Percentiles rank a stretch among this genome's conserved stretches.
Evolutionary conservation across 2,888 invertebrate species (phyloP).

Genomic region (Drymonia ruficornis): DNA sequence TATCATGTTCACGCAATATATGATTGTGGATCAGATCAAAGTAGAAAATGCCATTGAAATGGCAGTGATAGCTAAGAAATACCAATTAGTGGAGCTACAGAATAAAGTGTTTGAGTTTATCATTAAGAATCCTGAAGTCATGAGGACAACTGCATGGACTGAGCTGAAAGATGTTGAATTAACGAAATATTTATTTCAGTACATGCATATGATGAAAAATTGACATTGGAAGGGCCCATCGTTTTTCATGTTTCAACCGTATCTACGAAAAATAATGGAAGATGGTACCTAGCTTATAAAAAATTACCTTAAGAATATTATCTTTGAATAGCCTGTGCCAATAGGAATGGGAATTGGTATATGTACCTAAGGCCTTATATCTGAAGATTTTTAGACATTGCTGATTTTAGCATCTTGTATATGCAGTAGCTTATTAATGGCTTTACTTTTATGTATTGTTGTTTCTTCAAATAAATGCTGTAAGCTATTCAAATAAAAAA

Average conservation of each 20-base stretch:
- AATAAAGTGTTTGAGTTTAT: constrained; percentile 59
- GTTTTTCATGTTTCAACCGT: constrained; percentile 9
- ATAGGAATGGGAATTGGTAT: no score
- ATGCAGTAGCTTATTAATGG: no score
- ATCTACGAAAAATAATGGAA: background rate
- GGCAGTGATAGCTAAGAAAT: constrained; percentile 63
- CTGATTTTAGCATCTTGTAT: no score
- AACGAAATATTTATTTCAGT: constrained; percentile 60
- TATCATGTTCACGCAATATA: constrained; percentile 50
- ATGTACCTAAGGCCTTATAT: no score
- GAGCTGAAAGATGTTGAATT: constrained; percentile 62
- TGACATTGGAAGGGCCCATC: constrained; percentile 13
- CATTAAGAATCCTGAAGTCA: constrained; percentile 56
- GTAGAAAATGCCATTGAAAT: constrained; percentile 64
- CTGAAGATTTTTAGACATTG: no score
- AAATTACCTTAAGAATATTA: no score
- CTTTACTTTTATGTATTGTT: no score
- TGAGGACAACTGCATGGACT: constrained; percentile 63
- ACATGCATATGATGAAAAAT: constrained; percentile 27
- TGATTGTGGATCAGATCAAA: constrained; percentile 55
- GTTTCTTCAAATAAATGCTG: no score
- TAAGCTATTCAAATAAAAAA: no score
- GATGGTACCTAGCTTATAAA: background rate
- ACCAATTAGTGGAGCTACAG: constrained; percentile 53
- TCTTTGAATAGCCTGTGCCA: no score